Base-by-base conservation (phyloP, 2,113 vertebrate genomes). In the Pedetes capensis region DNA sequence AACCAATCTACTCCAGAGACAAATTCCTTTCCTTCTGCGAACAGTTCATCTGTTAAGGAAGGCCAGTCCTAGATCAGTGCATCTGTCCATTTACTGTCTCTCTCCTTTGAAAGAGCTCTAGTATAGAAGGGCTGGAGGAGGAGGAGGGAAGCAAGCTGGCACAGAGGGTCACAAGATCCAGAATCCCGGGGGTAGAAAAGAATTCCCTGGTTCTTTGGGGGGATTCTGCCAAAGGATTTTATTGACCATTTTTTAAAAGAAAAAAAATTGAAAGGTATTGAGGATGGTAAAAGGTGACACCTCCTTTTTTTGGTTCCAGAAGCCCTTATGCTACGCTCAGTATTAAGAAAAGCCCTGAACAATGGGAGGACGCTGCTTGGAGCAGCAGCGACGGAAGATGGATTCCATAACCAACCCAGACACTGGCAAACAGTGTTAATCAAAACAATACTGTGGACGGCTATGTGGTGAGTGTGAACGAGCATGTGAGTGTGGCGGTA, bases 251-350 rank as follows among this genome's bases (percentile, higher is more conserved):
- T 95, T 84, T 81, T 53, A 69, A 93, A 95, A 95, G 47, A 32
- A 39, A 88, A 85, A 42, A 69, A 75, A 39, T 1, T 25, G 22
- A 94, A 91, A 80, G 68, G 76, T 94, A 47, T 89, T 93, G 39
- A 91, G 32, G 89, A 96, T 87, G 75, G 61, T 89, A 94, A 95
- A 89, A 86, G 87, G 93, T 94, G 81, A 89, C n/a, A 78, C 39
- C 59, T 92, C 75, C 66, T 66, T 80, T 74, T 71, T 81, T 37
- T 59, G 71, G 89, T 96, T 95, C 87, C 76, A 93, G 74, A 96
- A 97, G 95, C 97, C 97, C 96, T 96, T 97, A 89, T 27, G 23
- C n/a, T 87, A 74, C n/a, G 64, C 88, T 96, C 88, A 85, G 87
- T 75, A 93, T 93, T 96, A 95, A 75, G 91, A 95, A 94, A 96